Evolutionary conservation across 2,888 invertebrate genomes (phyloP).

Genomic region (Noctua janthina): DNA sequence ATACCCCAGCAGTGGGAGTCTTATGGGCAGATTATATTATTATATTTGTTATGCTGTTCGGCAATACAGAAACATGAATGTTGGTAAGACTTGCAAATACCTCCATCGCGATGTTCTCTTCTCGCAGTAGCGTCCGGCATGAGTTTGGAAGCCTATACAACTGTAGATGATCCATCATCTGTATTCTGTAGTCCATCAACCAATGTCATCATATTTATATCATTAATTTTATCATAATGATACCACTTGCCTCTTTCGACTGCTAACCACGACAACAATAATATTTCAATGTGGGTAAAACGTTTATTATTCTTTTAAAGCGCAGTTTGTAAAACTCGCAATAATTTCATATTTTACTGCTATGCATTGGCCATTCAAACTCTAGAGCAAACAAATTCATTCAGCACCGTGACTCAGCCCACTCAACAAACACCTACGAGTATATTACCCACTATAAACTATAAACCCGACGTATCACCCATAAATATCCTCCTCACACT

Average conservation of each 20-base stretch:
- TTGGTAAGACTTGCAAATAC: not conserved
- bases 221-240: not conserved
- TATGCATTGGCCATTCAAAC: not conserved
- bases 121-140: not conserved
- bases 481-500: slow-evolving; percentile 35
- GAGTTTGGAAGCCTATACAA: not conserved
- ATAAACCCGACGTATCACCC: slow-evolving; percentile 18
- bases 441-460: slow-evolving; percentile 15
- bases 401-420: slow-evolving; percentile 27
- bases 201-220: not conserved
- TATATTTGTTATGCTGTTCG: no score
- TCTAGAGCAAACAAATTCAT: slow-evolving; percentile 30
- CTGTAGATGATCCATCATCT: not conserved
- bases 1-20: no score
- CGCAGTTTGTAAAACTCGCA: not conserved
- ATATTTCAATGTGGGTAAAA: not conserved
- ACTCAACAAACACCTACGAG: slow-evolving; percentile 17
- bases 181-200: not conserved
- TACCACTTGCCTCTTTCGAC: not conserved
- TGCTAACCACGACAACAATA: not conserved
- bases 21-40: no score
- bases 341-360: not conserved
- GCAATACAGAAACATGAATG: not conserved
- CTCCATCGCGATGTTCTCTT: not conserved
- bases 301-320: not conserved